These are phyloP conservation scores for Xiphophorus maculatus DNA, from an alignment of 2,113 vertebrate species.

Conservation along the genomic window DNA sequence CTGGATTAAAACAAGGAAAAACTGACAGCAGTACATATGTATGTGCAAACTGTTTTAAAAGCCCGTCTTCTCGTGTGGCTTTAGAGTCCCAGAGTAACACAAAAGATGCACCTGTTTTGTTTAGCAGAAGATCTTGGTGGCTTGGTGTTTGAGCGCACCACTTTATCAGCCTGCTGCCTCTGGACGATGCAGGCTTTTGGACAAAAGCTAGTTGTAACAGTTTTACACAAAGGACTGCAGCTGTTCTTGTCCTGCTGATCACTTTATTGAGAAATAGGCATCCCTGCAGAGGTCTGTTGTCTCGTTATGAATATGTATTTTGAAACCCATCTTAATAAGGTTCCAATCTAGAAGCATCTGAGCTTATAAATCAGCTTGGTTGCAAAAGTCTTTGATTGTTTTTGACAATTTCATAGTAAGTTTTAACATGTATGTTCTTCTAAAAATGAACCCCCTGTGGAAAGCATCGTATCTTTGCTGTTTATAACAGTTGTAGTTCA, in stretches of 20 bases:
- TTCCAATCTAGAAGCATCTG: neutral
- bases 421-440: neutral
- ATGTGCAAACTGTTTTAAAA: neutral
- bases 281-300: constrained; percentile 31
- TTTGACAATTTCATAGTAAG: neutral
- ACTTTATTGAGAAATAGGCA: constrained; percentile 43
- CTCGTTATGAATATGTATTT: neutral
- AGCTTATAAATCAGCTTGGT: constrained; percentile 1
- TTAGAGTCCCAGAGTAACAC: constrained; percentile 41
- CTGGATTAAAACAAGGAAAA: neutral
- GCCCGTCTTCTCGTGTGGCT: constrained; percentile 19
- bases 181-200: constrained; percentile 1
- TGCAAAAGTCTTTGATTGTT: neutral
- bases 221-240: neutral
- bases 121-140: constrained; percentile 32
- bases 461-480: neutral
- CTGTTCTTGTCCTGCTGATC: neutral
- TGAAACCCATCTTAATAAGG: neutral
- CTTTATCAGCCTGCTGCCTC: constrained; percentile 12
- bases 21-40: neutral
- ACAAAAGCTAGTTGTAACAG: neutral
- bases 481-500: neutral
- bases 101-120: constrained; percentile 73
- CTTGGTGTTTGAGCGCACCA: constrained; percentile 3
- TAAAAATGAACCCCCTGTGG: neutral